Base-by-base conservation (phyloP, 2,113 vertebrate genomes). In the Dinomys branickii region DNA sequence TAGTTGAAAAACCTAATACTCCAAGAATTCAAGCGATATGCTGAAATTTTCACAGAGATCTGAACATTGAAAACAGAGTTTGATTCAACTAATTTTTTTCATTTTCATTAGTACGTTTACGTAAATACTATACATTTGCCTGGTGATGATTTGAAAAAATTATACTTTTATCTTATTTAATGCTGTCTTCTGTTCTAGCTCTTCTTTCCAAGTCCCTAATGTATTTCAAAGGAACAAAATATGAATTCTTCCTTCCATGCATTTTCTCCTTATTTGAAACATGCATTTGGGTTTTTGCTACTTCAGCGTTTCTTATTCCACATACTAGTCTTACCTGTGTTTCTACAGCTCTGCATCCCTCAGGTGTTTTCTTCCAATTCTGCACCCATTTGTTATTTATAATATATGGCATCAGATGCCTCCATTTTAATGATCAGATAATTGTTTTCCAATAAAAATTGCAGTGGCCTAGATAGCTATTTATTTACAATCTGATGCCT, bases 381-480 rank as follows among this genome's bases (percentile, higher is more conserved):
- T 90, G 38, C 4, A 91, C 24, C n/a, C 59, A 50, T 41, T 80
- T 4, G 80, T 84, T 78, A 41, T 65, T 89, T 85, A 67, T 81
- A 88, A 16, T n/a, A 19, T 14, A n/a, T 56, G 6, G n/a, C 30
- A 44, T 83, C 12, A 9, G n/a, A 41, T 84, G 85, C n/a, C 20
- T 85, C 44, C 47, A 78, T 59, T 90, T 77, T 77, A 80, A 83
- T 67, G 65, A 5, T 87, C 83, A 88, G 41, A 38, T 69, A 41
- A 44, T 54, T 87, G 13, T 87, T 95, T 75, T 52, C 58, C 81
- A 90, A 75, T 87, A 84, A 38, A 96, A 90, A 75, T n/a, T 83
- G 19, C 12, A 96, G 19, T 77, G 50, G 5, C 38, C 26, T 91
- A 75, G 30, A 85, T 88, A 24, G 65, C 58, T 94, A 67, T 11